These are phyloP conservation scores for Pocillopora verrucosa DNA, from an alignment of 64 coral and sea anemone genomes.

Conservation along the genomic window DNA sequence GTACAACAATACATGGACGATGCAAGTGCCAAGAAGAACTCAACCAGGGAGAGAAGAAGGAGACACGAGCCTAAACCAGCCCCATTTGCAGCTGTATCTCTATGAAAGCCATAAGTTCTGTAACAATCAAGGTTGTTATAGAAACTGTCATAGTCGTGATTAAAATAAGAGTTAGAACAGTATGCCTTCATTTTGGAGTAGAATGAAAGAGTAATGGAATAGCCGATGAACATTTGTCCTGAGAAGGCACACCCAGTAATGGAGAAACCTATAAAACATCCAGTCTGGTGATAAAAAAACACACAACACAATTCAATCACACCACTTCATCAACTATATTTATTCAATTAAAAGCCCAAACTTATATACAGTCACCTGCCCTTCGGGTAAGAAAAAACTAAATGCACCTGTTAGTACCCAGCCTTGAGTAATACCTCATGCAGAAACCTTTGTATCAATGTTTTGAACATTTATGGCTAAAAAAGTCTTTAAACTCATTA, in stretches of 20 bases:
- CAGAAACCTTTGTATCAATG: too few species aligned
- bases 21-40: slow-evolving; percentile 44
- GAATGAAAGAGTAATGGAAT: slow-evolving; percentile 23
- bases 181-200: not conserved
- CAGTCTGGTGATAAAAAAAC: slow-evolving; percentile 52
- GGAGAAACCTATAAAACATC: slow-evolving; percentile 76
- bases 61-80: not conserved
- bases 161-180: not conserved
- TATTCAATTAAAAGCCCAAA: too few species aligned
- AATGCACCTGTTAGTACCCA: too few species aligned
- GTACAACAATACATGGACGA: slow-evolving; percentile 51
- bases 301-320: not conserved
- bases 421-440: too few species aligned
- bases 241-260: slow-evolving; percentile 62
- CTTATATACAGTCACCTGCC: too few species aligned
- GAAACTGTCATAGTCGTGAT: not conserved
- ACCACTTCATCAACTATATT: too few species aligned
- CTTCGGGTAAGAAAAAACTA: too few species aligned
- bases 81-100: not conserved
- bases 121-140: not conserved
- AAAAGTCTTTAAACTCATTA: too few species aligned
- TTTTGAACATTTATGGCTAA: too few species aligned
- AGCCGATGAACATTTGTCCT: slow-evolving; percentile 71
- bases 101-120: not conserved
- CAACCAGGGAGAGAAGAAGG: not conserved